Evolutionary conservation across 2,113 vertebrate species (phyloP).

Genomic region (Odocoileus hemionus): DNA sequence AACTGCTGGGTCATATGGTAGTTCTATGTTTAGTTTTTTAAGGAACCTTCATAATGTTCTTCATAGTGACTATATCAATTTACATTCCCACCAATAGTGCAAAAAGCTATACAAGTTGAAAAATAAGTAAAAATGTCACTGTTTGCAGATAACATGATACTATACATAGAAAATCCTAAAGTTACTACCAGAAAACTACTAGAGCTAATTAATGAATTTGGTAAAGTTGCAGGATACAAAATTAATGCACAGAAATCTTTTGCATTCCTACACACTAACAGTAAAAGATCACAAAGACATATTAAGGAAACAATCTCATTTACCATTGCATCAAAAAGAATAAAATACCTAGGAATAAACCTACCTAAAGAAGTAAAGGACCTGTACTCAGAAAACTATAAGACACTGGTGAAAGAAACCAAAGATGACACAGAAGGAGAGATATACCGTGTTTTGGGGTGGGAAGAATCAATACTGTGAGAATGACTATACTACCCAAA

Average conservation of each 20-base stretch:
- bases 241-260: not conserved
- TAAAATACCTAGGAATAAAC: not conserved
- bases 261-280: not conserved
- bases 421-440: not conserved
- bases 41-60: not conserved
- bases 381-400: not conserved
- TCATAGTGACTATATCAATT: not conserved
- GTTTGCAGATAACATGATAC: not conserved
- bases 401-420: not conserved
- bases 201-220: not conserved
- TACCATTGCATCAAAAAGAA: not conserved
- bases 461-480: not conserved
- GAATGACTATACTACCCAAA: not conserved
- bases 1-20: not conserved
- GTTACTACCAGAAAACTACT: not conserved
- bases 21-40: not conserved
- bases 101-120: not conserved
- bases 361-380: not conserved
- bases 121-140: not conserved
- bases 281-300: not conserved
- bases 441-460: not conserved
- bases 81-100: not conserved
- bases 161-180: not conserved
- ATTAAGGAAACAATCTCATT: not conserved
- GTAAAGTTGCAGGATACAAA: not conserved